Conservation (phyloP, 2,797 vertebrate genomes). For the Falco naumanni region DNA sequence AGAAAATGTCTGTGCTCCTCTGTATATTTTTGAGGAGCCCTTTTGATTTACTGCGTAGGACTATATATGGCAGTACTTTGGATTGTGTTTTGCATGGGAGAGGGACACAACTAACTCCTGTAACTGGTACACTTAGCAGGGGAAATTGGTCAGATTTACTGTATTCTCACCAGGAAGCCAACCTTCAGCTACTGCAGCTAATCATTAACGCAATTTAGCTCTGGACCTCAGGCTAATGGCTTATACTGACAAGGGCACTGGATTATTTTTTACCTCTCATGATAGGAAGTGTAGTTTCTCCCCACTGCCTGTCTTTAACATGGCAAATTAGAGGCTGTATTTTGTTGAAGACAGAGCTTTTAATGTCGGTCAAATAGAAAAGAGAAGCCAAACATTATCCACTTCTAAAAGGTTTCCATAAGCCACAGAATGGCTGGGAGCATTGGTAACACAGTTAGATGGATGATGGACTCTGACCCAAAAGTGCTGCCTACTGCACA, state of each 20-base stretch:
- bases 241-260: conserved; percentile 81
- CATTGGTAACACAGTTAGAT: not conserved
- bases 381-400: not conserved
- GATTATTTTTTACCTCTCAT: conserved; percentile 81
- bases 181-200: conserved; percentile 64
- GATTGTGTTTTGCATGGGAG: not conserved
- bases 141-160: conserved; percentile 20
- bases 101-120: not conserved
- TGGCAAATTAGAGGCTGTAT: not conserved
- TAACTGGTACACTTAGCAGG: not conserved
- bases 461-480: not conserved
- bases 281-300: conserved; percentile 76
- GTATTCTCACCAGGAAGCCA: not conserved
- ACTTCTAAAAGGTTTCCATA: not conserved
- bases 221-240: conserved; percentile 77
- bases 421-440: not conserved
- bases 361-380: not conserved
- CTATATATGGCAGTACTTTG: not conserved
- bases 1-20: not conserved
- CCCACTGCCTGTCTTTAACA: conserved; percentile 78
- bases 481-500: not conserved
- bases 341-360: not conserved
- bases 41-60: conserved; percentile 13
- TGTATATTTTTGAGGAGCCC: not conserved
- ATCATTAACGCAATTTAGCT: conserved; percentile 83